Evolutionary conservation across 2,113 vertebrate genomes (phyloP), one percentile per base, ranked within the genome.

Genomic region (Indri indri): DNA sequence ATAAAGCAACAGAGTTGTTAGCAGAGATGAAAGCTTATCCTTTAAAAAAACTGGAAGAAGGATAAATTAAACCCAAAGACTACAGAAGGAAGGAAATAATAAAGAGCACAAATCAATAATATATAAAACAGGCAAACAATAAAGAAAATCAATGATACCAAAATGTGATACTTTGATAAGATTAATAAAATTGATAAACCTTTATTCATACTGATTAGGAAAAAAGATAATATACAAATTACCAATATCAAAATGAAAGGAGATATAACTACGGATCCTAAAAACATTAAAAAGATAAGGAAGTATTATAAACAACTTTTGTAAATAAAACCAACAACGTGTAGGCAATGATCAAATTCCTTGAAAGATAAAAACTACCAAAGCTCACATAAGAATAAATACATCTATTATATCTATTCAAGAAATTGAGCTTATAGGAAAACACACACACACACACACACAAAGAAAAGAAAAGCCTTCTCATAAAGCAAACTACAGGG

Each of bases 171-270:
- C 37, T 90, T 27, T 74, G 57, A 81, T 45, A 71, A 90, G 54
- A 93, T 77, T 61, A 61, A 61, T 61, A 61, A 61, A 61, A 61
- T 25, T 61, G 10, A 85, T 89, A 61, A 88, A 42, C 22, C 22
- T 83, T 74, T 65, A 89, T 54, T 83, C 7, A 89, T 74, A 89
- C 8, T 42, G 5, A 83, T 2, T 6, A 52, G 80, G 30, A 37
- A 80, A 94, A 73, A 91, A 76, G 23, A 87, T 63, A 87, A 93
- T 52, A 70, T 3, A 74, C 47, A 94, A 74, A 81, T 91, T 40
- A 63, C 27, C 66, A 87, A 74, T 34, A 81, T 18, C 37, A 87
- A 91, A 57, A 91, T 82, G 59, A 94, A 91, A 63, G 34, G 57
- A 91, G 45, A n/a, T 90, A 3, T 86, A 71, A 37, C 50, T 73